Percentiles rank a stretch among this genome's conserved stretches.
Conservation (phyloP, 2,797 vertebrate species). For the Columba guinea region DNA sequence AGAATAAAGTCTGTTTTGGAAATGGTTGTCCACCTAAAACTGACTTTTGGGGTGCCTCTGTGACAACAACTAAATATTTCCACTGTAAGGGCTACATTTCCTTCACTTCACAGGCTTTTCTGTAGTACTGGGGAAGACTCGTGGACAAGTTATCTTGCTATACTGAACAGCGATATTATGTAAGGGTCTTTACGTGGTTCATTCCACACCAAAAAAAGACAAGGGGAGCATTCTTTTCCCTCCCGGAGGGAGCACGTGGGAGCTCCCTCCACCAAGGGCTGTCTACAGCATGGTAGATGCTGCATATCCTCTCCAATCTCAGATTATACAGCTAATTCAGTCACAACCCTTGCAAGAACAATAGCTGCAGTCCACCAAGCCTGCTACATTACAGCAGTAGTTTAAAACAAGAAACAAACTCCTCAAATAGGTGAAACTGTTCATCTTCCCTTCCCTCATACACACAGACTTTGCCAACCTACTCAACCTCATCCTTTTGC, state of each 20-base stretch:
- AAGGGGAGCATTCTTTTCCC: neutral
- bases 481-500: neutral
- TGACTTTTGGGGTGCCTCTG: too few species aligned
- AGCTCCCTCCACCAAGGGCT: neutral
- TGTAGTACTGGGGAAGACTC: neutral
- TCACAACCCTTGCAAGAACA: neutral
- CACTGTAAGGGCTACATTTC: neutral
- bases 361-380: neutral
- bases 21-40: too few species aligned
- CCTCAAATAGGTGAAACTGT: fast-evolving
- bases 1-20: too few species aligned
- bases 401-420: neutral
- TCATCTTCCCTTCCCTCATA: neutral
- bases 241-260: neutral
- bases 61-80: neutral
- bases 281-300: neutral
- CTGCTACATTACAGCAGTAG: neutral
- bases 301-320: neutral
- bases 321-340: neutral
- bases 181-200: neutral
- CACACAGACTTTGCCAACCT: fast-evolving
- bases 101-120: neutral
- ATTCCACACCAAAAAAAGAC: neutral
- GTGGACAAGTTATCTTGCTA: neutral
- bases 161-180: neutral